A percentile compares a stretch with the other conserved stretches of the same genome.
phyloP scores from a whole-genome alignment of 2,113 vertebrate species.

The Caracal caracal region DNA sequence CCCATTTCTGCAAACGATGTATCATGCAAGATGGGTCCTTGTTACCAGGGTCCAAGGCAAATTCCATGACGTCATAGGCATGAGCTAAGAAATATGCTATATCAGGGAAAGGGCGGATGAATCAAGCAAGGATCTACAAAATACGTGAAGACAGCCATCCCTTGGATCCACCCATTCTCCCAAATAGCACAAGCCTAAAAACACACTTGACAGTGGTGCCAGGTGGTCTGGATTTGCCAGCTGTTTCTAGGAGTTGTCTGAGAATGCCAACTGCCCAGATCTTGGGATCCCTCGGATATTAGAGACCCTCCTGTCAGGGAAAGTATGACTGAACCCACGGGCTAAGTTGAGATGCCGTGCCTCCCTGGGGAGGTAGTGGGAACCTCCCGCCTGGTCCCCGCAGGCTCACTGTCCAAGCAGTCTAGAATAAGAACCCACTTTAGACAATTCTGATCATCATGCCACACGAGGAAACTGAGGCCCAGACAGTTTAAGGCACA shows the following conservation, averaged over 20 bases:
- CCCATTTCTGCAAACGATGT: background rate
- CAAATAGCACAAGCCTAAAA: no score
- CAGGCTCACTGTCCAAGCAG: background rate
- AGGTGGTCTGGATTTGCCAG: background rate
- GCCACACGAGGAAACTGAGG: background rate
- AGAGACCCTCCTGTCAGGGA: background rate
- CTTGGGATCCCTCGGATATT: background rate
- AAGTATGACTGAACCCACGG: background rate
- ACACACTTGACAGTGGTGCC: background rate
- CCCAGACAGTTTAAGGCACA: background rate
- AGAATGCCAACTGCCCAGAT: background rate
- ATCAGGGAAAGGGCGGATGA: background rate
- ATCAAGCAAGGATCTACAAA: background rate
- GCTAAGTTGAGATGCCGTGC: background rate
- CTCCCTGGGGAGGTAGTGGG: background rate
- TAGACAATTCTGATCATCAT: background rate
- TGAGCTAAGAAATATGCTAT: background rate
- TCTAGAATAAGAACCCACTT: background rate
- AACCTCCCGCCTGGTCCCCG: background rate
- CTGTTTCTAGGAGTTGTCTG: background rate
- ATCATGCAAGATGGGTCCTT: background rate
- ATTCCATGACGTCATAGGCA: background rate
- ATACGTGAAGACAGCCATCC: background rate
- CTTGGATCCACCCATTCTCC: background rate
- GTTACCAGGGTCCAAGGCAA: background rate